Evolutionary conservation across 1,140 invertebrate species (phyloP).

Genomic region (Octopus sinensis): DNA sequence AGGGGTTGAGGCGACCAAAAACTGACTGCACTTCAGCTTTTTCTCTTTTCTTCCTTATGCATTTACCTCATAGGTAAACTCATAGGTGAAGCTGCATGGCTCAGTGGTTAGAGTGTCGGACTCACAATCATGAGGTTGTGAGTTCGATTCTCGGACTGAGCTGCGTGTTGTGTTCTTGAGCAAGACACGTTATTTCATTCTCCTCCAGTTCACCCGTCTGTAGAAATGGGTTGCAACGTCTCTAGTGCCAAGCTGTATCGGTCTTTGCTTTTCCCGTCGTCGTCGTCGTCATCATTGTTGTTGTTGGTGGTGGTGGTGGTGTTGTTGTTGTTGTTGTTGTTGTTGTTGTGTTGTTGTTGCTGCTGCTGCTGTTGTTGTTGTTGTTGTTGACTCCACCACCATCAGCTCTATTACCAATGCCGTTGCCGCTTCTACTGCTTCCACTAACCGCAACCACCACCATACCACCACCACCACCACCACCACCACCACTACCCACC

Average conservation of each 20-base stretch:
- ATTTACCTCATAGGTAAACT: too few species aligned
- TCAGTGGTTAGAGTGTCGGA: neutral
- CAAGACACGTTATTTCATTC: too few species aligned
- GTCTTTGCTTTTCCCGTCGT: slow-evolving; percentile 41
- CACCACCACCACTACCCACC: neutral
- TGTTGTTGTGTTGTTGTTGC: slow-evolving; percentile 25
- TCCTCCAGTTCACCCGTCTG: too few species aligned
- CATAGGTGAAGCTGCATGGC: too few species aligned
- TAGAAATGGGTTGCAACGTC: too few species aligned
- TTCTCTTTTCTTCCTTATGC: slow-evolving; percentile 40
- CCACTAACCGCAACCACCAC: slow-evolving; percentile 26
- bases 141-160: too few species aligned
- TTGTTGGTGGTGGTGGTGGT: neutral
- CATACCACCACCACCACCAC: slow-evolving; percentile 23
- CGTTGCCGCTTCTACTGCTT: slow-evolving; percentile 39
- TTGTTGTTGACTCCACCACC: slow-evolving; percentile 40
- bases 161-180: too few species aligned
- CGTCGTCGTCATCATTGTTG: slow-evolving; percentile 42
- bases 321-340: neutral
- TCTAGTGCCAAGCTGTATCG: too few species aligned
- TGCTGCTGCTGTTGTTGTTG: slow-evolving; percentile 42
- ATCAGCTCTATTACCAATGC: slow-evolving; percentile 44
- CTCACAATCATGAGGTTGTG: slow-evolving; percentile 30
- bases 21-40: slow-evolving; percentile 13
- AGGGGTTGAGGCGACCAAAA: neutral